phyloP scores from a whole-genome alignment of 1,140 invertebrate genomes.

The Drosophila carrolli region DNA sequence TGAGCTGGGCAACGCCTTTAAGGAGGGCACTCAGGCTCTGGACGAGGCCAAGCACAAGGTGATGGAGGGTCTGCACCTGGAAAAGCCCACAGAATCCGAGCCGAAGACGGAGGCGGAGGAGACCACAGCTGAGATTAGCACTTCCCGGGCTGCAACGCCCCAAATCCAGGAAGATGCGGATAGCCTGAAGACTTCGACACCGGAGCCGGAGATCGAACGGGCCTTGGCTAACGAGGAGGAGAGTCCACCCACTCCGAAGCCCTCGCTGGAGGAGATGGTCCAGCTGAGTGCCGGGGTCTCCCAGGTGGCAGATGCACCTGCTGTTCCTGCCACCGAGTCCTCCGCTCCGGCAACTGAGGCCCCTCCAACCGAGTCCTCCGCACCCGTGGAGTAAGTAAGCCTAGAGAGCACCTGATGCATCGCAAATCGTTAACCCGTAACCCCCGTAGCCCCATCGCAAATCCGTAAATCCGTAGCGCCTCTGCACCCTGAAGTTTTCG shows the following conservation, averaged over 20 bases:
- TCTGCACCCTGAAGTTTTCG: conserved; percentile 52
- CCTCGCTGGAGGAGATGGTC: conserved; percentile 73
- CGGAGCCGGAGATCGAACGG: conserved; percentile 81
- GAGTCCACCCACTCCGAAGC: conserved; percentile 77
- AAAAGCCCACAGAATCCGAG: neutral
- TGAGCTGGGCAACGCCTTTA: conserved; percentile 73
- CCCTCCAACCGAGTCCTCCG: conserved; percentile 20
- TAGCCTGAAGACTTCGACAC: conserved; percentile 78
- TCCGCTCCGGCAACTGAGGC: neutral
- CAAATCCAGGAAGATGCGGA: conserved; percentile 57
- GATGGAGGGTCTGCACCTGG: conserved; percentile 71
- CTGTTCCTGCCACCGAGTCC: neutral
- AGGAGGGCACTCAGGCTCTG: conserved; percentile 67
- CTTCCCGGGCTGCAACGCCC: conserved; percentile 56
- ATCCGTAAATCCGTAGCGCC: conserved; percentile 34
- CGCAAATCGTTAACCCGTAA: conserved; percentile 20
- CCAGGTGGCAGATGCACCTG: neutral
- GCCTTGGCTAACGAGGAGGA: conserved; percentile 71
- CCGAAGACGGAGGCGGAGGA: neutral
- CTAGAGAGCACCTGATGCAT: conserved; percentile 48
- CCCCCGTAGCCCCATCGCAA: conserved; percentile 15
- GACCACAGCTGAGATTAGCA: conserved; percentile 24
- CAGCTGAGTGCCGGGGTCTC: conserved; percentile 51
- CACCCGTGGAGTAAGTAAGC: conserved; percentile 60
- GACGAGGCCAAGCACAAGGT: conserved; percentile 74